Conservation (phyloP, 1,140 invertebrate genomes). For the Ceratoteleas bidentatus region DNA sequence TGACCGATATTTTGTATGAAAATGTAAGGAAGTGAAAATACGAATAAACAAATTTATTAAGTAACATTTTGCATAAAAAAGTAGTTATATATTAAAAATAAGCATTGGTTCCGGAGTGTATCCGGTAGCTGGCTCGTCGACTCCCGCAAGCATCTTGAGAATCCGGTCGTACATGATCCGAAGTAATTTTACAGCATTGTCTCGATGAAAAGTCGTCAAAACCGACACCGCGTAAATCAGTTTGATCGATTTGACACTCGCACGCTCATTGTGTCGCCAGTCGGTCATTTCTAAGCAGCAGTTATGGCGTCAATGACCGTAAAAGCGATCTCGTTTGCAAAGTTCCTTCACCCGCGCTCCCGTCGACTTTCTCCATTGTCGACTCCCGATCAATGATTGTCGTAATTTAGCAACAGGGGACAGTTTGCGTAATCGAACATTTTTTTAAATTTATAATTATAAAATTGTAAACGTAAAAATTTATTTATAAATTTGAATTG, state of each 20-base stretch:
- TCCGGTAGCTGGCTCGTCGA: too few species aligned
- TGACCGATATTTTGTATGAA: neutral
- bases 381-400: conserved; percentile 54
- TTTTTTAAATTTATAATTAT: too few species aligned
- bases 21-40: neutral
- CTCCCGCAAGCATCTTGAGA: too few species aligned
- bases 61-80: neutral
- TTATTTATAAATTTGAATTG: too few species aligned
- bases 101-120: too few species aligned
- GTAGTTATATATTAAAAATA: too few species aligned
- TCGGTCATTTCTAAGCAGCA: conserved; percentile 36
- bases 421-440: conserved; percentile 55
- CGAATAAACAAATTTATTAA: neutral
- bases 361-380: conserved; percentile 65
- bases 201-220: too few species aligned
- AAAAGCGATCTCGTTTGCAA: conserved; percentile 62
- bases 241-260: conserved; percentile 37
- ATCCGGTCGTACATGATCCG: too few species aligned
- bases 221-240: too few species aligned
- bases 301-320: conserved; percentile 59
- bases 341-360: conserved; percentile 55
- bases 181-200: too few species aligned
- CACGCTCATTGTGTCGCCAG: conserved; percentile 33
- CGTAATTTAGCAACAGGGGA: conserved; percentile 38
- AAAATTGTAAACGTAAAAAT: too few species aligned